A percentile compares a stretch with the other conserved stretches of the same genome.
Evolutionary conservation across 2,797 vertebrate species (phyloP).

Genomic region (Sandelia bainsii): DNA sequence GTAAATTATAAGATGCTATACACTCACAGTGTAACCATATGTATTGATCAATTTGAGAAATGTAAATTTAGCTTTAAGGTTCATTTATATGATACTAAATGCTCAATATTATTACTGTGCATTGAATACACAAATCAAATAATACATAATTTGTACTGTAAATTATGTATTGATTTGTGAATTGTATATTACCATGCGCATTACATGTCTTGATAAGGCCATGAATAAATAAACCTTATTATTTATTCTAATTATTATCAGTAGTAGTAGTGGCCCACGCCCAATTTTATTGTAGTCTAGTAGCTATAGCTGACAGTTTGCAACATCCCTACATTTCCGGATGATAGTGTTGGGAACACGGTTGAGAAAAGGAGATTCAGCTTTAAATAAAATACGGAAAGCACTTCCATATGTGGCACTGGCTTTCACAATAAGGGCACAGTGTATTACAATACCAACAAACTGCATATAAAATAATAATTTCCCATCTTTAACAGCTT

Average conservation of each 20-base stretch:
- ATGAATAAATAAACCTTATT: background rate
- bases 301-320: slow-evolving; percentile 50
- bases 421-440: slow-evolving; percentile 77
- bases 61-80: background rate
- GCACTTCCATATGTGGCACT: slow-evolving; percentile 81
- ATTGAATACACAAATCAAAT: background rate
- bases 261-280: slow-evolving; percentile 21
- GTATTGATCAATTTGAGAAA: background rate
- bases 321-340: slow-evolving; percentile 81
- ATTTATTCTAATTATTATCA: background rate
- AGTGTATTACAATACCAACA: rapidly evolving
- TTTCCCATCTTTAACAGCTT: rapidly evolving
- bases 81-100: background rate
- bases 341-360: slow-evolving; percentile 64
- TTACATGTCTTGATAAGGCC: background rate
- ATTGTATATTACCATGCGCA: background rate
- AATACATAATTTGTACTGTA: slow-evolving; percentile 2
- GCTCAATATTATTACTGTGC: background rate
- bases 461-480: rapidly evolving
- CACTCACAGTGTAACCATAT: background rate
- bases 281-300: slow-evolving; percentile 46
- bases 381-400: slow-evolving; percentile 85
- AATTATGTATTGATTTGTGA: too few species aligned
- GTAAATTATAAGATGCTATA: background rate
- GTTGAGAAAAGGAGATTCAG: slow-evolving; percentile 61